A percentile compares a stretch with the other conserved stretches of the same genome.
Evolutionary conservation across 53 echinoderm and acorn worm species (phyloP).

Genomic region (Echinometra lucunter): DNA sequence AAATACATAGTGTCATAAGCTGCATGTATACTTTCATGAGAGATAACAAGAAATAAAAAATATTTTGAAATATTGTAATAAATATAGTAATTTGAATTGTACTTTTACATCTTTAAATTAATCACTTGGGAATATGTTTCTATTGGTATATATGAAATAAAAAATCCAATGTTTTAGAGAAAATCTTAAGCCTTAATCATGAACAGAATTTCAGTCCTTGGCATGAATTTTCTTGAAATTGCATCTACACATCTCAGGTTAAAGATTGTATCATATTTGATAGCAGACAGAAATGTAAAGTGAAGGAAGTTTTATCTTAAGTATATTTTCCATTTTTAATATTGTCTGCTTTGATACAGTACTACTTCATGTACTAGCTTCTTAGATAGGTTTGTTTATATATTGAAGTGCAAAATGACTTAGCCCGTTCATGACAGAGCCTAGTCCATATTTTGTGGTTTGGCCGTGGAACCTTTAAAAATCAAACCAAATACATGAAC

Average conservation of each 20-base stretch:
- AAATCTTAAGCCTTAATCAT: background rate
- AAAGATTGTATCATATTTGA: background rate
- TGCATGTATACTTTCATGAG: background rate
- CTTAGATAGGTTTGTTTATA: background rate
- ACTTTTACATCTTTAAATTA: too few relatives aligned
- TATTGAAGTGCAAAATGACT: background rate
- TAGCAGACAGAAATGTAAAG: background rate
- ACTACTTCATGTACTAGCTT: constrained; percentile 1
- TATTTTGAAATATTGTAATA: background rate
- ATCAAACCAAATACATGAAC: too few relatives aligned
- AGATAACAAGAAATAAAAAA: background rate
- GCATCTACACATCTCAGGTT: background rate
- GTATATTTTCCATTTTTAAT: background rate
- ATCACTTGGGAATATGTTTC: too few relatives aligned
- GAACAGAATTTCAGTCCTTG: background rate
- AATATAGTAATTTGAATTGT: too few relatives aligned
- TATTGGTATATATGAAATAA: too few relatives aligned
- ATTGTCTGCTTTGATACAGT: background rate
- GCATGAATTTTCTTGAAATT: background rate
- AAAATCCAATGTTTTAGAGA: too few relatives aligned
- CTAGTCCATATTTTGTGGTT: too few relatives aligned
- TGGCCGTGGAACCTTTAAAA: too few relatives aligned
- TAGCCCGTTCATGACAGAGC: background rate
- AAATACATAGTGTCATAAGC: too few relatives aligned
- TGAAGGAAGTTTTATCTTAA: background rate